Evolutionary conservation across 1,140 invertebrate genomes (phyloP).

Genomic region (Drosophila baimaii): DNA sequence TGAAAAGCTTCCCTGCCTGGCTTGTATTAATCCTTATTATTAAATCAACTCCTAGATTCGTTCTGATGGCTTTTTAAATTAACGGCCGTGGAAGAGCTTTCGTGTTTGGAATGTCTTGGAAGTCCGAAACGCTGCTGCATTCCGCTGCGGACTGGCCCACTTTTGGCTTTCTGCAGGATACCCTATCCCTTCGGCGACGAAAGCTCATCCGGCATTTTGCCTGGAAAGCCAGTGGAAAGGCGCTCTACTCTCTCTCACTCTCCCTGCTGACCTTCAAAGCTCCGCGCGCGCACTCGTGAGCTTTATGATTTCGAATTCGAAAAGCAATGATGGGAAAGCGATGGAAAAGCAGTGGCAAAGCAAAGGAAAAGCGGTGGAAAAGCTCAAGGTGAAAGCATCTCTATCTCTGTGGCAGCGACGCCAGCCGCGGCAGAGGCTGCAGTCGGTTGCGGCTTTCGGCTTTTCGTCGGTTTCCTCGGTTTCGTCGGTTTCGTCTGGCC

Average conservation of each 20-base stretch:
- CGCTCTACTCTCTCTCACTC: background rate
- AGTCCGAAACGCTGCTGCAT: slow-evolving; percentile 68
- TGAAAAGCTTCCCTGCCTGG: too few relatives aligned
- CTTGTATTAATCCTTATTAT: too few relatives aligned
- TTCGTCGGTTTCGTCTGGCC: background rate
- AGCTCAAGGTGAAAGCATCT: slow-evolving; percentile 55
- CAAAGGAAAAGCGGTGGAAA: slow-evolving; percentile 12
- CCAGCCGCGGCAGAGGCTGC: slow-evolving; percentile 45
- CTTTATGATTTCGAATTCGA: slow-evolving; percentile 43
- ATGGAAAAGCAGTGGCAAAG: background rate
- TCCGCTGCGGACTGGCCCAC: slow-evolving; percentile 59
- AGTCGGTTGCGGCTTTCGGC: slow-evolving; percentile 33
- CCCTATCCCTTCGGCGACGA: background rate
- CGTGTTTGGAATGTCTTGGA: slow-evolving; percentile 45
- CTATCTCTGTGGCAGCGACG: slow-evolving; percentile 3
- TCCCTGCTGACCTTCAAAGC: slow-evolving; percentile 44
- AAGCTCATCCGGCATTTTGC: slow-evolving; percentile 19
- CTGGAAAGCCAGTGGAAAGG: background rate
- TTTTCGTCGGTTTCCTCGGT: background rate
- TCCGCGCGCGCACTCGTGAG: background rate
- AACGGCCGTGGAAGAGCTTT: slow-evolving; percentile 33
- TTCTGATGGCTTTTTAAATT: background rate
- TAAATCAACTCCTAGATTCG: too few relatives aligned
- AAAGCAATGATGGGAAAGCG: background rate
- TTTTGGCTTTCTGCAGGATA: slow-evolving; percentile 49